A percentile compares a stretch with the other conserved stretches of the same genome.
phyloP scores from a whole-genome alignment of 2,797 vertebrate genomes.

The Argentina silus region DNA sequence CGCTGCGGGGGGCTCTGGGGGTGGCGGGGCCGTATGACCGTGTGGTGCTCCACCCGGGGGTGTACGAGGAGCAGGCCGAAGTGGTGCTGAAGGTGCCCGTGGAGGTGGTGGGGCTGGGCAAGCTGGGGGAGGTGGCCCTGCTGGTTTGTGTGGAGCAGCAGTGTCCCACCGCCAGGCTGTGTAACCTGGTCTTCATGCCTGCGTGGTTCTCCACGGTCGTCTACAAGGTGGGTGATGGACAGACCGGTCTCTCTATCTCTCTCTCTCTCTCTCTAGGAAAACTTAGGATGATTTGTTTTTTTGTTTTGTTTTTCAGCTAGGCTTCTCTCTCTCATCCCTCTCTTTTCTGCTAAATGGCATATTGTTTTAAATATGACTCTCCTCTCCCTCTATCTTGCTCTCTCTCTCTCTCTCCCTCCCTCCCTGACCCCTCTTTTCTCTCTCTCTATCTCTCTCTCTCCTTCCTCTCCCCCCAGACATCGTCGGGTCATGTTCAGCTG shows the following conservation, averaged over 20 bases:
- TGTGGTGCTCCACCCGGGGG: slow-evolving; percentile 83
- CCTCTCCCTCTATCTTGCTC: background rate
- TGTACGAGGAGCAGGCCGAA: slow-evolving; percentile 88
- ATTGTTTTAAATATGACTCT: background rate
- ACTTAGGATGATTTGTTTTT: too few species aligned
- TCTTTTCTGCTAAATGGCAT: too few species aligned
- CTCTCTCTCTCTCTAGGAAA: background rate
- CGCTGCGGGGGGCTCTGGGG: slow-evolving; percentile 79
- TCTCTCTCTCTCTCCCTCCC: background rate
- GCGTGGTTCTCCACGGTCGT: slow-evolving; percentile 90
- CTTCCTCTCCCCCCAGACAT: slow-evolving; percentile 74
- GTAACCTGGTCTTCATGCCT: slow-evolving; percentile 91
- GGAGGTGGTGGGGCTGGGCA: slow-evolving; percentile 85
- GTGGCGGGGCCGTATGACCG: slow-evolving; percentile 81
- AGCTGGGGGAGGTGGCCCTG: slow-evolving; percentile 82
- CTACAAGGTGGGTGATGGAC: slow-evolving; percentile 82
- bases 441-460: background rate
- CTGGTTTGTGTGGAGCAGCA: slow-evolving; percentile 88
- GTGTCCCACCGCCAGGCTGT: slow-evolving; percentile 85
- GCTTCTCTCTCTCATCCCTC: too few species aligned
- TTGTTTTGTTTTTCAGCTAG: too few species aligned
- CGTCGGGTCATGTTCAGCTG: slow-evolving; percentile 89
- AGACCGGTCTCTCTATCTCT: background rate
- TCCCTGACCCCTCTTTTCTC: too few species aligned
- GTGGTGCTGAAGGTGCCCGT: slow-evolving; percentile 86